phyloP scores from a whole-genome alignment of 2,113 vertebrate species.

The Xerus inauris region DNA sequence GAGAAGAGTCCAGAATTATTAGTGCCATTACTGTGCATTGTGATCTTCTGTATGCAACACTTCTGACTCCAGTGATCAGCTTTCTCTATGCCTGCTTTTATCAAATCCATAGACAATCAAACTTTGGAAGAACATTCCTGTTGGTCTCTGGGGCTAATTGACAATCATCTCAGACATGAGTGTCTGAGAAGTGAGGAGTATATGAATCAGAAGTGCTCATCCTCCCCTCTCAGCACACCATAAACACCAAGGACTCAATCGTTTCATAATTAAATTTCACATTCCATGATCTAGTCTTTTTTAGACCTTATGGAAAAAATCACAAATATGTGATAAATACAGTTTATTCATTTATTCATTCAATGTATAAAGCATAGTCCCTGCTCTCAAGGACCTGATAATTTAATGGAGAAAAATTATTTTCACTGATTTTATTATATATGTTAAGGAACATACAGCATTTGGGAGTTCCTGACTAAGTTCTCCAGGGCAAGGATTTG shows the following conservation, averaged over 20 bases:
- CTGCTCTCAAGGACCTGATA: background rate
- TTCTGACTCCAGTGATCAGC: background rate
- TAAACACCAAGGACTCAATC: background rate
- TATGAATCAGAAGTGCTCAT: background rate
- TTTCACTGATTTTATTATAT: background rate
- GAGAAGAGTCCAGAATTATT: background rate
- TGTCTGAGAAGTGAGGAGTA: background rate
- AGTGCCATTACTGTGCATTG: background rate
- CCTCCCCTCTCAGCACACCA: background rate
- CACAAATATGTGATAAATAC: background rate
- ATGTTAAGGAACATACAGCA: background rate
- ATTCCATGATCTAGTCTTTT: background rate
- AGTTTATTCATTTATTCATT: background rate
- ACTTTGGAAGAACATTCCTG: background rate
- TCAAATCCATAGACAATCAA: background rate
- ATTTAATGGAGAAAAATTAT: background rate
- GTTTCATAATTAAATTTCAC: background rate
- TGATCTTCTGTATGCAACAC: background rate
- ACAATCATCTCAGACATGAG: background rate
- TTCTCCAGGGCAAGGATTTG: background rate
- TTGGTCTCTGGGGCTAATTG: background rate
- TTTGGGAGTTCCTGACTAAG: background rate
- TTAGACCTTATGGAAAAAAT: background rate
- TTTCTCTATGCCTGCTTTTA: background rate
- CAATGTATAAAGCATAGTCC: background rate